A percentile compares a stretch with the other conserved stretches of the same genome.
Conservation (phyloP, 2,113 vertebrate genomes). For the Campylomormyrus numenius region DNA sequence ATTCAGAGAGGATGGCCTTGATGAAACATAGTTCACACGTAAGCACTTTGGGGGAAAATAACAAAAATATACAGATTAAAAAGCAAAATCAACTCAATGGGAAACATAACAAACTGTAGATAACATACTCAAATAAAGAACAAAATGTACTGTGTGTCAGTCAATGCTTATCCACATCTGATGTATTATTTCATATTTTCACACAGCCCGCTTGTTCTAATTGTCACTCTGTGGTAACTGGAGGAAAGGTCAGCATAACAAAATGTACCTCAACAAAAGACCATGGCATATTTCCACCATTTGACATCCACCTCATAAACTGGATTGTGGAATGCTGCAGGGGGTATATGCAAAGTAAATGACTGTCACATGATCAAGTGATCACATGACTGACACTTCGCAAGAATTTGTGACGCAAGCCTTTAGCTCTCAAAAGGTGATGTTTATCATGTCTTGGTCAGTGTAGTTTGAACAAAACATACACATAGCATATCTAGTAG, state of each 20-base stretch:
- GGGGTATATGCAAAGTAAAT: background rate
- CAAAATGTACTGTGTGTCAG: background rate
- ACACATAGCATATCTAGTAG: background rate
- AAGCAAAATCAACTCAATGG: background rate
- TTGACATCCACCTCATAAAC: background rate
- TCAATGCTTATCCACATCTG: background rate
- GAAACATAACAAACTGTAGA: background rate
- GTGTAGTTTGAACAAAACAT: background rate
- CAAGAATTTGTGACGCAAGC: background rate
- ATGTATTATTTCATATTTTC: background rate
- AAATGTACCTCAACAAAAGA: background rate
- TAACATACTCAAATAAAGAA: background rate
- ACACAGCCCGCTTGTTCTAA: background rate
- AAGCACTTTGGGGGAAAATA: background rate
- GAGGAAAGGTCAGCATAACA: background rate
- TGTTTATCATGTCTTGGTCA: background rate
- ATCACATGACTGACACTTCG: constrained; percentile 1
- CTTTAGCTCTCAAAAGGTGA: background rate
- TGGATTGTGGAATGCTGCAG: background rate
- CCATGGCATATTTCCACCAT: background rate
- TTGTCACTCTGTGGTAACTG: background rate
- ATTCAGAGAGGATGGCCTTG: background rate
- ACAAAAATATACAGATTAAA: background rate
- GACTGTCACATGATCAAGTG: background rate
- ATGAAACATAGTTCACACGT: background rate